Conservation (phyloP, 2,113 vertebrate species). For the Oreochromis spilurus region DNA sequence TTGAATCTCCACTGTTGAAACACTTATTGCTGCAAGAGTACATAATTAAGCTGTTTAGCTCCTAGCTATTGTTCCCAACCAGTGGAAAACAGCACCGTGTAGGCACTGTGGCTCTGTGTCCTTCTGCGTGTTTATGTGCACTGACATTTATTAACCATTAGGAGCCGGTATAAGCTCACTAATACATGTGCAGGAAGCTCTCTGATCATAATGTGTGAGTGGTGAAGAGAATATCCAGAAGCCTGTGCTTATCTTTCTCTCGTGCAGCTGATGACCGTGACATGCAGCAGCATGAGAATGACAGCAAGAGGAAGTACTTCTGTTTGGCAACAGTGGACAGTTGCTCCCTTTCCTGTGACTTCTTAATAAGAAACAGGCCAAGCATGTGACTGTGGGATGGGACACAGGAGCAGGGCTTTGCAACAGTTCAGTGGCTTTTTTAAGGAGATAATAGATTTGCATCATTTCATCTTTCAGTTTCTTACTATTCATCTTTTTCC, state of each 20-base stretch:
- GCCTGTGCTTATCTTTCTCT: background rate
- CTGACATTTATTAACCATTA: background rate
- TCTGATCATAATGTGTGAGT: background rate
- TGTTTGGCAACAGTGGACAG: background rate
- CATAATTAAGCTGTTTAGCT: background rate
- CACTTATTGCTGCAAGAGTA: conserved; percentile 7
- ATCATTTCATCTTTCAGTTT: background rate
- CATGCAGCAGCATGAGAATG: background rate
- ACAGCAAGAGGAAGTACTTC: background rate
- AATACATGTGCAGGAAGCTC: background rate
- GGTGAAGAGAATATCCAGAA: background rate
- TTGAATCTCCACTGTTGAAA: conserved; percentile 37
- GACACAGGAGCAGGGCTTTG: background rate
- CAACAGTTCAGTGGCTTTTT: background rate
- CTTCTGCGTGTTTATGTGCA: background rate
- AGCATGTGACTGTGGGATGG: background rate
- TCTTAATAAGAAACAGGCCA: background rate
- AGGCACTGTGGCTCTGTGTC: background rate
- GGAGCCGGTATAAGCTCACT: conserved; percentile 31
- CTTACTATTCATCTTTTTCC: background rate
- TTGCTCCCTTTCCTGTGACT: background rate
- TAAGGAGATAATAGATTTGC: background rate
- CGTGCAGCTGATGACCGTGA: background rate
- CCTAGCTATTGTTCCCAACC: background rate
- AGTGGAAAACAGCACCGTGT: background rate